These are phyloP conservation scores for Diploscapter pachys DNA, from an alignment of 1,140 invertebrate genomes.

Conservation along the genomic window DNA sequence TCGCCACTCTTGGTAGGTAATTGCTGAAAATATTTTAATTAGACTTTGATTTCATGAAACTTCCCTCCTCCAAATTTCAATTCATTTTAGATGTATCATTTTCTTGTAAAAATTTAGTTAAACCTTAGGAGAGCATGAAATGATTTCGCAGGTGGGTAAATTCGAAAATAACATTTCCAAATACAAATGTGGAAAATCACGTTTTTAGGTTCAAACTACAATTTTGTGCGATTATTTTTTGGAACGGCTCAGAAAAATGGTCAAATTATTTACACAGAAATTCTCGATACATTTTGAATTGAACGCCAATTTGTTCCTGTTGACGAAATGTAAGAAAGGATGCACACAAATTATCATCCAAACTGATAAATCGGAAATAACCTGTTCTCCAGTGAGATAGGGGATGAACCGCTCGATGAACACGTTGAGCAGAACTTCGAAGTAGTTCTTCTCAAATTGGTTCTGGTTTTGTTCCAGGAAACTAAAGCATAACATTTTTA, in stretches of 20 bases:
- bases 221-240: no score
- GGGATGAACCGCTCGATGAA: constrained; percentile 47
- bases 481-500: constrained; percentile 6
- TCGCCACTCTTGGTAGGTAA: constrained; percentile 15
- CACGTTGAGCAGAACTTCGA: constrained; percentile 45
- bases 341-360: neutral
- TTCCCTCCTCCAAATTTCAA: no score
- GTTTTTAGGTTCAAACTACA: neutral
- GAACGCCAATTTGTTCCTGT: no score
- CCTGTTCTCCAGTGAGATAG: constrained; percentile 40
- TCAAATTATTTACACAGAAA: no score
- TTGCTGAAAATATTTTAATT: constrained; percentile 19
- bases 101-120: no score
- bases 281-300: no score
- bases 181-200: neutral
- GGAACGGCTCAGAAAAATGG: no score
- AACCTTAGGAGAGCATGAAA: no score
- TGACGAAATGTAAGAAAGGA: no score
- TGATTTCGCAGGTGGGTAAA: no score
- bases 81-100: no score
- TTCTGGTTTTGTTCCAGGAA: constrained; percentile 53
- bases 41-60: neutral
- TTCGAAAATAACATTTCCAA: neutral
- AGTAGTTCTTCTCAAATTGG: constrained; percentile 56
- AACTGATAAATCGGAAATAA: constrained; percentile 16